A percentile compares a stretch with the other conserved stretches of the same genome.
phyloP scores from a whole-genome alignment of 1,140 invertebrate species.

The Drosophila burlai region DNA sequence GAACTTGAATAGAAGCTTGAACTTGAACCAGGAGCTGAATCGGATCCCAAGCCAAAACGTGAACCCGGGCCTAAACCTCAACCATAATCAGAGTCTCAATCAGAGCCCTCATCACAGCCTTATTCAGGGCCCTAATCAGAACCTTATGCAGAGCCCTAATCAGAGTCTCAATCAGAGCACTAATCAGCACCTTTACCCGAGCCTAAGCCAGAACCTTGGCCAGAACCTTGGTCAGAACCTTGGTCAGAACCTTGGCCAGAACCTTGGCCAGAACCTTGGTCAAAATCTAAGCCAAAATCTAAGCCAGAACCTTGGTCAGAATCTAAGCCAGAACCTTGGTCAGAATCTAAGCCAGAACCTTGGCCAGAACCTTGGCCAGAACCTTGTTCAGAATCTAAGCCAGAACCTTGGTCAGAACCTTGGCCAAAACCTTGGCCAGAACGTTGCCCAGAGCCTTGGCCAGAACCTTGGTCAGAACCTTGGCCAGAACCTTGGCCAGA shows the following conservation, averaged over 20 bases:
- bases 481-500: not conserved
- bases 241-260: no score
- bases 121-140: not conserved
- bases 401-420: not conserved
- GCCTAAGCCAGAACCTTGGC: not conserved
- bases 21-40: not conserved
- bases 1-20: accelerated
- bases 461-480: not conserved
- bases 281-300: not conserved
- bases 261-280: no score
- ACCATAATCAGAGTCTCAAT: not conserved
- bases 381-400: not conserved
- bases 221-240: not conserved
- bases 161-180: not conserved
- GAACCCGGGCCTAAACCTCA: not conserved
- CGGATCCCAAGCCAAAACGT: not conserved
- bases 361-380: not conserved
- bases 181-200: not conserved
- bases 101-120: not conserved
- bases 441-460: no score
- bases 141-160: not conserved
- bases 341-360: no score
- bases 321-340: not conserved
- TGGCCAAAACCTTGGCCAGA: no score
- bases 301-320: not conserved